Evolutionary conservation across 2,797 vertebrate genomes (phyloP), one percentile per base, ranked within the genome.

Genomic region (Chanos chanos): DNA sequence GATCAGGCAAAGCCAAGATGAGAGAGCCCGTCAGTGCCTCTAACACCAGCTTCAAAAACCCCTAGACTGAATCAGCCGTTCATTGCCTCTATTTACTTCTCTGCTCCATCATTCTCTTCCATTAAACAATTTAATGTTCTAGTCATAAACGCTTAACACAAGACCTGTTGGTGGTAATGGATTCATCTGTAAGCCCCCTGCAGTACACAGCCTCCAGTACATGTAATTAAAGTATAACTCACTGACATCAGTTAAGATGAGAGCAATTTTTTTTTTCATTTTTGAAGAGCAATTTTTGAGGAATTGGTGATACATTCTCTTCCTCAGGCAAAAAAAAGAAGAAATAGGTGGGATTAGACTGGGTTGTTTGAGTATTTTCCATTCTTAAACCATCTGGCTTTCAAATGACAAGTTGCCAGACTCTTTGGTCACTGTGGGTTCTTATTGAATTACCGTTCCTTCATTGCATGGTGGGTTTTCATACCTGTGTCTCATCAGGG

Each of bases 241-340:
- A 31, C 66, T 74, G 48, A 43, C 58, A 59, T 75, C 72, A 66
- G 70, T 66, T 77, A 73, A 68, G 71, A 75, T 66, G 65, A 73
- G 66, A 76, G 64, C 51, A 63, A 55, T 67, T 77, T 80, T 70
- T 55, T 58, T 59, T 60, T 68, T 58, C 72, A 77, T 78, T 71
- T 78, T 81, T 75, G 74, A 72, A 70, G 68, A 74, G 53, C 39
- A 72, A 67, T 67, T 75, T 78, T 72, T 52, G 66, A 56, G 64
- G 61, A 68, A 71, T 69, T 71, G 72, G 73, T 68, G 58, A 69
- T 72, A n/a, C n/a, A n/a, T n/a, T n/a, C n/a, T 71, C 65, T 77
- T 77, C 61, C 22, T 4, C 40, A 67, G 72, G 74, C 65, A 70
- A 70, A 78, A 70, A 58, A 68, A 61, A 61, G 73, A 63, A 53